Evolutionary conservation across 2,113 vertebrate species (phyloP).

Genomic region (Cyprinus carpio): DNA sequence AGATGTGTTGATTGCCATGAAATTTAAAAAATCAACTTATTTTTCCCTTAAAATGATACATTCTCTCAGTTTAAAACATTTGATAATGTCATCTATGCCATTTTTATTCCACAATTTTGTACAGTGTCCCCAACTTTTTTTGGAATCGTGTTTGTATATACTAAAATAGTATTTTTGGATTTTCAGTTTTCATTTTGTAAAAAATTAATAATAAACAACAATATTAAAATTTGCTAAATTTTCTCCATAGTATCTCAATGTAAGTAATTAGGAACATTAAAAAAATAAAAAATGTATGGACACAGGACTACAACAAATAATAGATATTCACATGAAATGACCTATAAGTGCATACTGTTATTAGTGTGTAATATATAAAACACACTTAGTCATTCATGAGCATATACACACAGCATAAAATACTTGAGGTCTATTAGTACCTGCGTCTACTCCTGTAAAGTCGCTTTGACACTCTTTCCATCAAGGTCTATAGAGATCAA

Average conservation of each 20-base stretch:
- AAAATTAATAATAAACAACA: neutral
- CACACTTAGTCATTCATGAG: slow-evolving; percentile 12
- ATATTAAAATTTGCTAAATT: neutral
- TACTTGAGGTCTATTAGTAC: neutral
- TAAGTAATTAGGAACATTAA: neutral
- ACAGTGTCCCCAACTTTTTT: too few relatives aligned
- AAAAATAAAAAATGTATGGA: neutral
- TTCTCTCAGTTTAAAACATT: too few relatives aligned
- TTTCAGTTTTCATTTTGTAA: too few relatives aligned
- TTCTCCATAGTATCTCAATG: neutral
- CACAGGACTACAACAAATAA: slow-evolving; percentile 1
- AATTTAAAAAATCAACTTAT: too few relatives aligned
- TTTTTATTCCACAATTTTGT: too few relatives aligned
- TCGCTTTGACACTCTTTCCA: neutral
- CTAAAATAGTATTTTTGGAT: too few relatives aligned
- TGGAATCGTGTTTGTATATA: too few relatives aligned
- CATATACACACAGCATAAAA: neutral
- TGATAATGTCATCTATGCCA: too few relatives aligned
- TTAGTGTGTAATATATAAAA: slow-evolving; percentile 21
- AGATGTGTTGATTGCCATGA: too few relatives aligned
- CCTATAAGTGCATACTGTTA: slow-evolving; percentile 20
- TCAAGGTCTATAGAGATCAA: slow-evolving; percentile 13
- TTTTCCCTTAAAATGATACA: too few relatives aligned
- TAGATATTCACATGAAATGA: neutral
- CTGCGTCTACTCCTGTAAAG: neutral